These are phyloP conservation scores for Hydrochoerus hydrochaeris DNA, from an alignment of 2,113 vertebrate genomes.

Conservation along the genomic window DNA sequence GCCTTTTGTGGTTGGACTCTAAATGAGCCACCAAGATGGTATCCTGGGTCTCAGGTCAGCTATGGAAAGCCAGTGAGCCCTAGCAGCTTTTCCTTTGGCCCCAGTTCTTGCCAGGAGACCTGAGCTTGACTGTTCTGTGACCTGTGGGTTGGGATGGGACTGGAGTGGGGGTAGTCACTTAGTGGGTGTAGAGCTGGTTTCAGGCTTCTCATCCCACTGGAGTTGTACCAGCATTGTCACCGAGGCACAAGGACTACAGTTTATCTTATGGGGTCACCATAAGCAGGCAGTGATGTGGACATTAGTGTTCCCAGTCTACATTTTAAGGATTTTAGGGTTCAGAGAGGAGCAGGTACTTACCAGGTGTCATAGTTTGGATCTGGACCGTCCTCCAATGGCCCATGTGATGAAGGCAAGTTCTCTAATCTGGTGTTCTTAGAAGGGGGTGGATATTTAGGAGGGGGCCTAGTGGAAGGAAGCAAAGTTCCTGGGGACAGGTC, in stretches of 20 bases:
- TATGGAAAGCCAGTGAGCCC: background rate
- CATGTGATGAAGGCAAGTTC: background rate
- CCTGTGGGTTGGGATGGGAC: background rate
- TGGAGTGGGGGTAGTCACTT: background rate
- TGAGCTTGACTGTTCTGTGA: background rate
- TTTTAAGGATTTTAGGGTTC: background rate
- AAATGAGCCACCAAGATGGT: background rate
- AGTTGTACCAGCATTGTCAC: background rate
- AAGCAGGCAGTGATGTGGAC: background rate
- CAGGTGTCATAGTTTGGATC: background rate
- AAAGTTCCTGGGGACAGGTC: background rate
- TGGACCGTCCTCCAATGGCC: background rate
- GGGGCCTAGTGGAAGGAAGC: background rate
- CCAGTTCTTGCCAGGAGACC: background rate
- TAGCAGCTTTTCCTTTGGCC: background rate
- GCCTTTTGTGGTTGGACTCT: conserved; percentile 26
- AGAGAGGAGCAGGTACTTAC: background rate
- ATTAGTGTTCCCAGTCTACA: background rate
- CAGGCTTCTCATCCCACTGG: background rate
- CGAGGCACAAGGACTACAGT: background rate
- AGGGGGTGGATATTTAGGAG: background rate
- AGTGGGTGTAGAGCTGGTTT: too few relatives aligned
- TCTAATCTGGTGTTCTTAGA: background rate
- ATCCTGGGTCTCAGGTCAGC: conserved; percentile 13
- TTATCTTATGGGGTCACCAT: background rate